Conservation (phyloP, 2,797 vertebrate species). For the Danio tinwini region DNA sequence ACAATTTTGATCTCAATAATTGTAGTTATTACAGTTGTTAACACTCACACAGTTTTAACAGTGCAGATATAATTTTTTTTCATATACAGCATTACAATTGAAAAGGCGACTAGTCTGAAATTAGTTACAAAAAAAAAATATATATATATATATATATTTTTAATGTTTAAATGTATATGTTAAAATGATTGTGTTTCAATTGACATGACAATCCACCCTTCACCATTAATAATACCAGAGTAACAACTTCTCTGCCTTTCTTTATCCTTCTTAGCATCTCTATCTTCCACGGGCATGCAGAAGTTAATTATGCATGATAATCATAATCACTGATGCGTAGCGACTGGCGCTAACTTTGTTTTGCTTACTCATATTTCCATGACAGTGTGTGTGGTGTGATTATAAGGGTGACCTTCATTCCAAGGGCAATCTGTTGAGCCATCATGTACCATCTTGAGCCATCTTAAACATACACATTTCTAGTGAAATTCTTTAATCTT, state of each 20-base stretch:
- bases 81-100: no score
- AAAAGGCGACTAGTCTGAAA: no score
- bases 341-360: conserved; percentile 50
- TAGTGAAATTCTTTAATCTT: conserved; percentile 3
- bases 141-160: no score
- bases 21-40: no score
- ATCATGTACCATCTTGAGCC: neutral
- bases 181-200: neutral
- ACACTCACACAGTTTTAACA: no score
- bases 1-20: no score
- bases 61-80: no score
- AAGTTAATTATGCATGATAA: conserved; percentile 37
- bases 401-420: conserved; percentile 4
- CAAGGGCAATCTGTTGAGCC: neutral
- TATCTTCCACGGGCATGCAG: neutral
- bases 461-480: no score
- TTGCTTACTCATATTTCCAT: conserved; percentile 47
- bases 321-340: conserved; percentile 32
- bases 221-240: neutral
- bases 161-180: no score
- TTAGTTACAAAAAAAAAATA: no score
- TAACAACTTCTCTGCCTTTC: neutral
- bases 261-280: neutral
- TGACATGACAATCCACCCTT: neutral
- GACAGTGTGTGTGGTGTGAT: conserved; percentile 39